Evolutionary conservation across 2,888 invertebrate genomes (phyloP), one percentile per base, ranked within the genome.

Genomic region (Drosophila melanocephala): DNA sequence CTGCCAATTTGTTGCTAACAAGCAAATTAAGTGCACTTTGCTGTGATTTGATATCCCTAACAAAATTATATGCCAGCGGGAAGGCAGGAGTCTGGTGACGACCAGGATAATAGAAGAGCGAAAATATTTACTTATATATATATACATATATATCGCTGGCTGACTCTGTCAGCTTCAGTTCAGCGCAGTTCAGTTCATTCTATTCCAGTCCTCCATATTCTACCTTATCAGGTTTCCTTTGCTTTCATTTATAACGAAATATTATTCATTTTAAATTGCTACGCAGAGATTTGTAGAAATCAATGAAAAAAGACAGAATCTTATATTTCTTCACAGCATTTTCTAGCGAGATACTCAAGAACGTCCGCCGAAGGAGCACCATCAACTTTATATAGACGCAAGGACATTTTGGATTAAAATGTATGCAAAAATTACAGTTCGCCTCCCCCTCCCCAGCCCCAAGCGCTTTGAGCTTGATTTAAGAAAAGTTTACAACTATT

Each of bases 1-100:
- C 55, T 59, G 69, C 72, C 79, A 75, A 72, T 76, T 81, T 70
- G 68, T 81, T 70, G 67, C 69, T 71, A 80, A 79, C 76, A 86
- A 80, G n/a, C 28, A 30, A 57, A 77, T 80, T 78, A 89, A 83
- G 84, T 72, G 82, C 68, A 72, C 82, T 79, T 73, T 75, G 78
- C 75, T 72, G 76, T 84, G 89, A 84, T 87, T 87, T 89, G 71
- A 26, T 87, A 85, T 74, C 74, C 82, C 71, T 84, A 84, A 84
- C 84, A 79, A 83, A 84, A 89, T 84, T 84, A 84, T 87, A 76
- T 79, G 83, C 58, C 26, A 9, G 16, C 16, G 16, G 47, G 16
- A 47, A 16, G 47, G 16, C 7, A 28, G 7, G 16, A 12, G 10
- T 12, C 44, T 44, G 22, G 22, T 2, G 22, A 12, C 22, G 5